Percentiles rank a stretch among this genome's conserved stretches.
phyloP scores from a whole-genome alignment of 2,888 invertebrate genomes.

The Junonia oenone region DNA sequence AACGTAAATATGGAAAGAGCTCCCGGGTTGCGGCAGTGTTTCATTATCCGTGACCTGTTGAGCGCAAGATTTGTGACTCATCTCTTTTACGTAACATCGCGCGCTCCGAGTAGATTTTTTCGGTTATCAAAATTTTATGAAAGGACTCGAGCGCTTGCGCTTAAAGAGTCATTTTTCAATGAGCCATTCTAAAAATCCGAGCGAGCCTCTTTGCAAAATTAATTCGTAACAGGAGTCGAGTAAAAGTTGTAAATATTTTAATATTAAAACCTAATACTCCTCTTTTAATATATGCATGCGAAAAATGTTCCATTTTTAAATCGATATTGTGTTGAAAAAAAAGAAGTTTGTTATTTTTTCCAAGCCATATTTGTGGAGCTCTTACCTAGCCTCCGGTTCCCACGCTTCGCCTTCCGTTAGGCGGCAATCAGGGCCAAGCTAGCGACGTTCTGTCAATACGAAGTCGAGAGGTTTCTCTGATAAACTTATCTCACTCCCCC shows the following conservation, averaged over 20 bases:
- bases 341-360: background rate
- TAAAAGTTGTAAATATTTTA: background rate
- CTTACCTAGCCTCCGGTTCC: conserved; percentile 30
- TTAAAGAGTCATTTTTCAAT: conserved; percentile 2
- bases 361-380: conserved; percentile 21
- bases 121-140: conserved; percentile 36
- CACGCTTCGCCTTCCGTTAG: conserved; percentile 67
- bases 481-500: conserved; percentile 68
- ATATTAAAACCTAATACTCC: background rate
- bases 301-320: background rate
- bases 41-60: conserved; percentile 76
- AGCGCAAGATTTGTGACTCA: conserved; percentile 65
- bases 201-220: background rate
- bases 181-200: background rate
- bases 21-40: conserved; percentile 60
- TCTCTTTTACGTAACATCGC: conserved; percentile 50
- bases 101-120: conserved; percentile 38
- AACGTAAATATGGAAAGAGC: conserved; percentile 67
- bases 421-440: conserved; percentile 71
- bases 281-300: background rate
- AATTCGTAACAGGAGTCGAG: background rate
- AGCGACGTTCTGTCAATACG: conserved; percentile 76
- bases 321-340: background rate
- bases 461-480: conserved; percentile 75
- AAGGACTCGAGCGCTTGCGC: conserved; percentile 11